Evolutionary conservation across 2,113 vertebrate genomes (phyloP).

Genomic region (Psammodynastes pulverulentus): DNA sequence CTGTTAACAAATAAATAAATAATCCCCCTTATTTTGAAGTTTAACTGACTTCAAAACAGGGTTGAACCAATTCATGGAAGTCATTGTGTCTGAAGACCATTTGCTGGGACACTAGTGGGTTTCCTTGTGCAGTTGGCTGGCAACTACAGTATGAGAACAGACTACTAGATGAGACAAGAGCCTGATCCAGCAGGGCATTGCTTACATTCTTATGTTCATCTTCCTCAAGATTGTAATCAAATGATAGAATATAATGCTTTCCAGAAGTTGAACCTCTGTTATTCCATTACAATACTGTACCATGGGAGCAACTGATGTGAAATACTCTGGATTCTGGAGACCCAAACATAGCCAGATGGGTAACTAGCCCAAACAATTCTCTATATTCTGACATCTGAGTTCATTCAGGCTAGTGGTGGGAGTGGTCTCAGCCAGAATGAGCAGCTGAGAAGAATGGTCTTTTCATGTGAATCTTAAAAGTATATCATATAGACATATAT

Average conservation of each 20-base stretch:
- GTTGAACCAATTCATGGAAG: background rate
- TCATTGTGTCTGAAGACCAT: background rate
- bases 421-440: conserved; percentile 11
- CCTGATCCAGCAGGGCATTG: background rate
- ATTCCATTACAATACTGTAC: background rate
- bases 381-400: background rate
- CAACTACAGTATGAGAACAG: background rate
- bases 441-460: background rate
- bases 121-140: background rate
- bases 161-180: background rate
- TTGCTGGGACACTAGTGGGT: background rate
- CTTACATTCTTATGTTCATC: background rate
- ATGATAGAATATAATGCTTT: background rate
- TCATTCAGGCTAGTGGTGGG: background rate
- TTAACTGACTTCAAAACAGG: background rate
- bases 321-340: background rate
- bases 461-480: background rate
- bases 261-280: background rate
- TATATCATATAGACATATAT: background rate
- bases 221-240: background rate
- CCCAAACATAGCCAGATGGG: background rate
- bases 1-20: background rate
- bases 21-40: background rate
- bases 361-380: background rate
- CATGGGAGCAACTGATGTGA: background rate